phyloP scores from a whole-genome alignment of 53 echinoderm and acorn worm species.

The Astropecten irregularis region DNA sequence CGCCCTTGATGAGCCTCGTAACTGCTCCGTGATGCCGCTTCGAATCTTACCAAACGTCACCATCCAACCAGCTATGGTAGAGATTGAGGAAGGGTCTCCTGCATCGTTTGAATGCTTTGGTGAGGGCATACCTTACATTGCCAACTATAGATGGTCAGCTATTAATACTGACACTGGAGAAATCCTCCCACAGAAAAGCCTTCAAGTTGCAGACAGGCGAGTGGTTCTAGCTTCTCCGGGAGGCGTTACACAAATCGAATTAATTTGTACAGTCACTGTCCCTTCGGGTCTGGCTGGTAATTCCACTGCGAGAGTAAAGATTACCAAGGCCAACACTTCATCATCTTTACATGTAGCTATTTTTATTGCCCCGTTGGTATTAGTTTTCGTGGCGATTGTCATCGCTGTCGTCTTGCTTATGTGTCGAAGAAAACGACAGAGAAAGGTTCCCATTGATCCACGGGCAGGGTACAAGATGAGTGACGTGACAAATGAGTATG shows the following conservation, averaged over 20 bases:
- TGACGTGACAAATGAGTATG: background rate
- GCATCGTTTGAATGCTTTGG: slow-evolving; percentile 4
- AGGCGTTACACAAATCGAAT: no score
- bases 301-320: background rate
- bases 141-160: slow-evolving; percentile 15
- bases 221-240: no score
- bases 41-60: slow-evolving; percentile 8
- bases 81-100: slow-evolving; percentile 2
- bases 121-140: slow-evolving; percentile 8
- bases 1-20: slow-evolving; percentile 1
- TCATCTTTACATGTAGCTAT: no score
- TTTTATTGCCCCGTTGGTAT: no score
- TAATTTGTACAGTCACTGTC: slow-evolving; percentile 26
- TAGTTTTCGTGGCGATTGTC: background rate
- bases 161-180: background rate
- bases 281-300: slow-evolving; percentile 43
- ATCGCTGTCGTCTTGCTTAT: background rate
- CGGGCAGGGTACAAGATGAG: slow-evolving; percentile 8
- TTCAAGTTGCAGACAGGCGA: no score
- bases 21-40: slow-evolving; percentile 42
- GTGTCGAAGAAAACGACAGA: background rate
- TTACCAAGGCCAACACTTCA: background rate
- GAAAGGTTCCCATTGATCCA: slow-evolving; percentile 34
- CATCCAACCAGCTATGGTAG: background rate
- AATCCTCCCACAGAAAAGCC: slow-evolving; percentile 1